These are phyloP conservation scores for Prionailurus viverrinus DNA, from an alignment of 2,113 vertebrate species.

Conservation along the genomic window DNA sequence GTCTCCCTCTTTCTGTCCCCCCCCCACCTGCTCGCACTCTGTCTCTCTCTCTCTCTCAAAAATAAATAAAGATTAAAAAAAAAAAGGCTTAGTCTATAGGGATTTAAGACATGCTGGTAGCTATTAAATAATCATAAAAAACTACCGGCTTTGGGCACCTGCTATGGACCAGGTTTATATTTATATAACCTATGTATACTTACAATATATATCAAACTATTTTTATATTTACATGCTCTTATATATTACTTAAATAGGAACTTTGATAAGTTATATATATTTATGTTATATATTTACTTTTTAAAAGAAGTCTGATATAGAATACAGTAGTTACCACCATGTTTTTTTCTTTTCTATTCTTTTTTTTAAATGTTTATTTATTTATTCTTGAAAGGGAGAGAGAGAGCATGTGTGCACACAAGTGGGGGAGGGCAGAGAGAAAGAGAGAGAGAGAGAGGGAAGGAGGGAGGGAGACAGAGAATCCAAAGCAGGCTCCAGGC, in stretches of 20 bases:
- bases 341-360: too few species aligned
- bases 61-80: neutral
- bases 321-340: neutral
- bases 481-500: too few species aligned
- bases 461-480: too few species aligned
- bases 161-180: neutral
- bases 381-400: too few species aligned
- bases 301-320: neutral
- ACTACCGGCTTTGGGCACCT: neutral
- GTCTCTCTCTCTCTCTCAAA: too few species aligned
- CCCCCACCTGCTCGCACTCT: too few species aligned
- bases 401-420: too few species aligned
- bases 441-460: too few species aligned
- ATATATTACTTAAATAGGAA: neutral
- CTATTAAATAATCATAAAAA: neutral
- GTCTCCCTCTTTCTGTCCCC: too few species aligned
- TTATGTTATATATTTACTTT: neutral
- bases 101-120: neutral
- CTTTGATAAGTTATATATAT: neutral
- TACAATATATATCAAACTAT: neutral
- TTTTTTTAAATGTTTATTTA: too few species aligned
- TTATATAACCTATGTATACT: neutral
- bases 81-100: neutral
- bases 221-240: neutral
- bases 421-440: too few species aligned